Percentiles rank a stretch among this genome's conserved stretches.
Conservation (phyloP, 2,888 invertebrate genomes). For the Drosophila robusta region DNA sequence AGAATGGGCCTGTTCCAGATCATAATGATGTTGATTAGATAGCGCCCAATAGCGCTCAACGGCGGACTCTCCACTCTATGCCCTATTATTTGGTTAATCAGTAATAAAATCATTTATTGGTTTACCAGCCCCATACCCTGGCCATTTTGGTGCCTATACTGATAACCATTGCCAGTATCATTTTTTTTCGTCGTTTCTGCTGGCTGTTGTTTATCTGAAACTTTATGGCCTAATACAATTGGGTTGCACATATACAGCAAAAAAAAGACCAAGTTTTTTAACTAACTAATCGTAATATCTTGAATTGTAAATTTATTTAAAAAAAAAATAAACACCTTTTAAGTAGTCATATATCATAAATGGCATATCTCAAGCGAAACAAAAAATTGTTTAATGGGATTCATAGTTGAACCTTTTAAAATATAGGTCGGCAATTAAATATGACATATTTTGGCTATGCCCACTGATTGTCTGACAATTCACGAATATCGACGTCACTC, state of each 20-base stretch:
- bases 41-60: constrained; percentile 36
- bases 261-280: too few relatives aligned
- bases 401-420: too few relatives aligned
- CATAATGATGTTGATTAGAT: constrained; percentile 11
- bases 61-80: constrained; percentile 33
- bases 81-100: constrained; percentile 51
- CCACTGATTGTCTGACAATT: too few relatives aligned
- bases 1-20: constrained; percentile 32
- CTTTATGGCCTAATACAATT: neutral
- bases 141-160: neutral
- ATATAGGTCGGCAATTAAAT: too few relatives aligned
- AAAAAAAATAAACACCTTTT: too few relatives aligned
- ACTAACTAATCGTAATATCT: too few relatives aligned
- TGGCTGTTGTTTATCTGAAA: neutral
- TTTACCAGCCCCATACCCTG: constrained; percentile 1
- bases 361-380: too few relatives aligned
- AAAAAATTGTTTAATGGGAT: too few relatives aligned
- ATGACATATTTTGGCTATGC: too few relatives aligned
- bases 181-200: constrained; percentile 6
- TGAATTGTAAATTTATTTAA: too few relatives aligned
- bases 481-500: too few relatives aligned
- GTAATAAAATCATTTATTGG: constrained; percentile 18
- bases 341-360: too few relatives aligned
- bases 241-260: neutral
- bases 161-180: constrained; percentile 5